Base-by-base conservation (phyloP, 2,888 invertebrate genomes). In the Patella pellucida region DNA sequence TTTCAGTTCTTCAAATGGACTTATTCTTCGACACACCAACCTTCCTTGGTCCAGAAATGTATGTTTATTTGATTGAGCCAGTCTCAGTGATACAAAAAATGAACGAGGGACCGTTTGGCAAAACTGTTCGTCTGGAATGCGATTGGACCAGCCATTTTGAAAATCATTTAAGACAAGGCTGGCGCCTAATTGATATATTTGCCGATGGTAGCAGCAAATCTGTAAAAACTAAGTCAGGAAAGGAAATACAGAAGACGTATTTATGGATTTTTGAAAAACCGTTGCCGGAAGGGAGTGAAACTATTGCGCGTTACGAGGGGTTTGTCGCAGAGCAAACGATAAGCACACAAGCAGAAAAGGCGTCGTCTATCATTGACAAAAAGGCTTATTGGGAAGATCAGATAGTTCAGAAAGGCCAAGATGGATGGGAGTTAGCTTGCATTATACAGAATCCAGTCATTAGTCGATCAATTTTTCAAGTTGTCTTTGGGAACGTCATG, bases 241-340 rank as follows among this genome's bases (percentile, higher is more conserved):
- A 74, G 9, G 76, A 76, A 4, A 71, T 76, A 0, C 72, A 72
- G 12, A 80, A 83, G 69, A 86, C 87, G 78, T 84, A 86, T 41
- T 79, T 88, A 52, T 89, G 88, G 86, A 85, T 89, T 31, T 89
- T 89, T 78, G 89, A 89, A 80, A 89, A 89, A 77, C 84, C 87
- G 11, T 78, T 80, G 0, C 83, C 86, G 3, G 76, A 81, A 7
- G 41, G 83, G 31, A 76, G 85, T 27, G 86, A 88, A 73, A 81
- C 81, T 69, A 86, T 83, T 2, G 86, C 88, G 4, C 68, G 81
- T 11, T 89, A 88, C 71, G 86, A 89, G 75, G 87, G 88, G 0
- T 87, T 85, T 3, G 84, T 89, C 78, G 79, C 87, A 3, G 86
- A 87, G 69, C 85, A 85, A 68, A 81, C 81, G 74, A 85, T 85